These are phyloP conservation scores for Entelurus aequoreus DNA, from an alignment of 2,113 vertebrate genomes.

Conservation along the genomic window DNA sequence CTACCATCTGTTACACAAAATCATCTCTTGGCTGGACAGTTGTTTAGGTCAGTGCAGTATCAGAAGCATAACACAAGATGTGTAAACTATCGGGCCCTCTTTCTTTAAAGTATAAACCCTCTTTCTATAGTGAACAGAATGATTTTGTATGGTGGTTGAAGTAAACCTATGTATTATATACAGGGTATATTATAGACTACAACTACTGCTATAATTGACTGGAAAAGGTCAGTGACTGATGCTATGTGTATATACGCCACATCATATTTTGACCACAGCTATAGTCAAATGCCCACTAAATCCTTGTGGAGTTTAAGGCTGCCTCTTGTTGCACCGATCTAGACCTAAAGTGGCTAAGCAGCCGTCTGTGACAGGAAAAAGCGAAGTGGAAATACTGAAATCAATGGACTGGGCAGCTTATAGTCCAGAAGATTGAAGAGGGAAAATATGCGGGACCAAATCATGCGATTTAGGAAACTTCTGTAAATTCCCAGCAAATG, in stretches of 20 bases:
- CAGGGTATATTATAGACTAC: too few relatives aligned
- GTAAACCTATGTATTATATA: not conserved
- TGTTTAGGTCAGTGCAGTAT: conserved; percentile 7
- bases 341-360: conserved; percentile 45
- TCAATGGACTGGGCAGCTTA: conserved; percentile 41
- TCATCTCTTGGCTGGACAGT: not conserved
- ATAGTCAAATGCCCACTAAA: conserved; percentile 16
- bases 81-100: not conserved
- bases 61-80: conserved; percentile 4
- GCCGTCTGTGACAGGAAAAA: conserved; percentile 38
- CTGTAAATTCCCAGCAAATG: conserved; percentile 1
- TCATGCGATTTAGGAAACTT: conserved; percentile 18
- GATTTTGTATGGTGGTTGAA: not conserved
- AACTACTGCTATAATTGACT: too few relatives aligned
- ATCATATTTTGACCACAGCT: not conserved
- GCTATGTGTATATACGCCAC: not conserved
- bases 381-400: conserved; percentile 58
- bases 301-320: conserved; percentile 28
- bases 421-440: conserved; percentile 17
- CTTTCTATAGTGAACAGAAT: not conserved
- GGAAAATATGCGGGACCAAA: conserved; percentile 17
- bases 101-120: not conserved
- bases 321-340: conserved; percentile 28
- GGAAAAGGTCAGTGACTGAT: too few relatives aligned
- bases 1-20: conserved; percentile 25